Base-by-base conservation (phyloP, 2,888 invertebrate species). In the Hypolimnas misippus region DNA sequence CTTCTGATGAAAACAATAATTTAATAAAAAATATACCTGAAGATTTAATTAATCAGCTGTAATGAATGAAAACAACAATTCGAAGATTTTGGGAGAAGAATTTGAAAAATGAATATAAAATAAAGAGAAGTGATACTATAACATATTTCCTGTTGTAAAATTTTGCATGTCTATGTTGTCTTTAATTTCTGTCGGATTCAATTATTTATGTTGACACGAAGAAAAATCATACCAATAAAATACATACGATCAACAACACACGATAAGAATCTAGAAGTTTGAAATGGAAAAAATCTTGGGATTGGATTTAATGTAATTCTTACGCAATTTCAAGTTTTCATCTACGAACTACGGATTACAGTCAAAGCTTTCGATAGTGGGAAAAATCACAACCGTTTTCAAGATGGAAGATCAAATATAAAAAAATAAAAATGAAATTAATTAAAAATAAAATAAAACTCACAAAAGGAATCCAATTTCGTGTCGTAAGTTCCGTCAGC, bases 401-500 rank as follows among this genome's bases (percentile, higher is more conserved):
- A 25, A 25, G 25, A 25, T 25, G 25, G 25, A 25, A 25, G 25
- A 25, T 2, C 25, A 25, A 25, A 31, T 44, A 52, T 17, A 31
- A 51, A 38, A 4, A 57, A 44, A 33, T 42, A 33, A 57, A 54
- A 57, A 66, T 62, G 71, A 73, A 42, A 14, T 7, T 50, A 66
- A 60, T 57, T 57, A 57, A 38, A 38, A 21, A 31, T 44, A 42
- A 57, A 44, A 40, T 49, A 62, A 61, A 60, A 12, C 14, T 19
- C 40, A 38, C 25, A 57, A 57, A 55, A 31, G 55, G 54, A 55
- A 42, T 49, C n/a, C 17, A 59, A 61, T 50, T 46, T 42, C 76
- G 81, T 80, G 80, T 84, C 85, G 82, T 83, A 78, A 82, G 87
- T 86, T 86, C 79, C 80, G 78, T 82, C 81, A 84, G 88, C 87